These are phyloP conservation scores for Galeruca laticollis DNA, from an alignment of 2,888 invertebrate species.

Conservation along the genomic window DNA sequence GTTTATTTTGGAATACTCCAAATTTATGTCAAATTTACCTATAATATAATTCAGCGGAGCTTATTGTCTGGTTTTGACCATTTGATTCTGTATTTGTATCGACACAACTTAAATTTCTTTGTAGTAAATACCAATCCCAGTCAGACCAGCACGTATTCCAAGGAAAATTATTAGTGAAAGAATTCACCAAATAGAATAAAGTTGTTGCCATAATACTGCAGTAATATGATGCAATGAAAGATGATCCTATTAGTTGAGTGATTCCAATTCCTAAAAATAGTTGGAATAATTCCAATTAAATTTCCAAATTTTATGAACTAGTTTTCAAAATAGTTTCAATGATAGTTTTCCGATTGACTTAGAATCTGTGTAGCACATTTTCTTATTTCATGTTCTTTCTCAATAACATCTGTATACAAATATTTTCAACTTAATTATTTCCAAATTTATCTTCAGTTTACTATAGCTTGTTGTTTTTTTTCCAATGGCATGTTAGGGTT, in stretches of 20 bases:
- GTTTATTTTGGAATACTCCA: neutral
- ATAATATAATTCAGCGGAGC: conserved; percentile 70
- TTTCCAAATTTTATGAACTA: neutral
- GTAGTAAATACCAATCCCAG: conserved; percentile 66
- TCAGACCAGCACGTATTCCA: conserved; percentile 78
- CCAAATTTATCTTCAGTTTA: too few species aligned
- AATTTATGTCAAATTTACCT: conserved; percentile 66
- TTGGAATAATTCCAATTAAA: neutral
- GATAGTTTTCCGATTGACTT: too few species aligned
- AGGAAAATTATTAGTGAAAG: conserved; percentile 78
- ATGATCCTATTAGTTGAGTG: conserved; percentile 74
- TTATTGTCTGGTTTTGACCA: conserved; percentile 46
- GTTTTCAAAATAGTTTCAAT: too few species aligned
- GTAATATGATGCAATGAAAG: conserved; percentile 81
- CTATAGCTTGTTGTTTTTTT: too few species aligned
- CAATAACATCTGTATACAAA: too few species aligned
- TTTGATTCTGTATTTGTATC: conserved; percentile 16
- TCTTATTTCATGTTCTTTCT: too few species aligned
- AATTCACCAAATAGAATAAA: conserved; percentile 78
- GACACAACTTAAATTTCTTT: conserved; percentile 54
- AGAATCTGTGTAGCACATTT: too few species aligned
- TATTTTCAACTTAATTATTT: too few species aligned
- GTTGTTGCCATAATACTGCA: conserved; percentile 81
- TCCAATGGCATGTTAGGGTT: too few species aligned
- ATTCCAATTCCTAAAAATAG: conserved; percentile 74